phyloP scores from a whole-genome alignment of 2,113 vertebrate genomes.

The Clarias batrachus region DNA sequence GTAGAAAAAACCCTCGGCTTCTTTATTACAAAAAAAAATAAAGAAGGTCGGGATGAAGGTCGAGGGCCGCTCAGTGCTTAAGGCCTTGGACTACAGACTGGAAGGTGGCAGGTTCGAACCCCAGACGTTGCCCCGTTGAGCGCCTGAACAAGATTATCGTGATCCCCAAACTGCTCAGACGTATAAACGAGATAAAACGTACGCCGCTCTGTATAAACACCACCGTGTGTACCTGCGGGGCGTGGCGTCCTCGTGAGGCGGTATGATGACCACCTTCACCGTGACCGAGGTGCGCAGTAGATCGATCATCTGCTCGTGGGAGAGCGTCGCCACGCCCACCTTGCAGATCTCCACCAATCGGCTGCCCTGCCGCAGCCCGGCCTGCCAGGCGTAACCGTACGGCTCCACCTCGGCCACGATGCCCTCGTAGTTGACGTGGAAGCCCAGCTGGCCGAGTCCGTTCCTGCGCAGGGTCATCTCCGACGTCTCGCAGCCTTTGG shows the following conservation, averaged over 20 bases:
- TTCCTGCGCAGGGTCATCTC: conserved; percentile 97
- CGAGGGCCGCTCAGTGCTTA: no score
- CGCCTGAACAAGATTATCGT: no score
- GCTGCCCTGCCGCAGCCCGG: conserved; percentile 93
- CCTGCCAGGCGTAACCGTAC: conserved; percentile 97
- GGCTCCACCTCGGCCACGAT: conserved; percentile 98
- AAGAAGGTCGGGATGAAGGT: no score
- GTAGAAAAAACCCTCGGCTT: not conserved
- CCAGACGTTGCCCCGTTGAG: no score
- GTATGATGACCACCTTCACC: conserved; percentile 94
- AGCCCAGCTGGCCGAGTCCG: conserved; percentile 94
- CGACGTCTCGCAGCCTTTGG: conserved; percentile 92
- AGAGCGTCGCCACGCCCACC: conserved; percentile 92
- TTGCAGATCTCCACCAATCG: conserved; percentile 97
- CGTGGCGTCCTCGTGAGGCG: conserved; percentile 92
- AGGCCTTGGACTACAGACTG: no score
- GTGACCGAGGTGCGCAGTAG: conserved; percentile 92
- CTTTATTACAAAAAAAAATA: not conserved
- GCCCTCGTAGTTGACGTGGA: conserved; percentile 98
- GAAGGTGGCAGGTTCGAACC: no score
- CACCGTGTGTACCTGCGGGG: conserved; percentile 83
- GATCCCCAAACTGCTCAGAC: no score
- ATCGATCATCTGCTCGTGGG: conserved; percentile 98
- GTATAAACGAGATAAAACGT: no score
- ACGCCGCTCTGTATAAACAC: no score